Evolutionary conservation across 2,797 vertebrate genomes (phyloP).

Genomic region (Fistularia commersonii): DNA sequence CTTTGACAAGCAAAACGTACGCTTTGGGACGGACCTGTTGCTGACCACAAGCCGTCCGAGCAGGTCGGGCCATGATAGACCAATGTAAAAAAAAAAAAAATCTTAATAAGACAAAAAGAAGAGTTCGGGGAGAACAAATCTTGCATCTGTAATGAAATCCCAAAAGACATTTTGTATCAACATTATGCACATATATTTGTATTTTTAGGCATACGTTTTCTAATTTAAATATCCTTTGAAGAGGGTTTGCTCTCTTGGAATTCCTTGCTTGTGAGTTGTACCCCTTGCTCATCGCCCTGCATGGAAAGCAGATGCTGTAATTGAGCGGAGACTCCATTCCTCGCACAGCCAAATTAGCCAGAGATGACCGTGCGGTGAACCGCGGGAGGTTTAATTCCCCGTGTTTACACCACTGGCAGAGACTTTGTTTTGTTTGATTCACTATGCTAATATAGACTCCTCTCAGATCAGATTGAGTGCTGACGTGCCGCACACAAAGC

Average conservation of each 20-base stretch:
- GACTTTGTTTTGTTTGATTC: constrained; percentile 71
- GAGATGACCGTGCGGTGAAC: constrained; percentile 69
- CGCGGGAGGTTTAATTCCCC: constrained; percentile 64
- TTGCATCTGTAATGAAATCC: constrained; percentile 54
- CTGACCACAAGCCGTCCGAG: too few relatives aligned
- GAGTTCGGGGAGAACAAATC: constrained; percentile 44
- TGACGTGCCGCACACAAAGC: constrained; percentile 34
- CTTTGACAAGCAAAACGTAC: too few relatives aligned
- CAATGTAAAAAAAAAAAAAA: constrained; percentile 41
- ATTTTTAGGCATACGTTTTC: constrained; percentile 24
- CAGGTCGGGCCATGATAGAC: constrained; percentile 39
- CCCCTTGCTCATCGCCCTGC: constrained; percentile 36
- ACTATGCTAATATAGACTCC: constrained; percentile 65
- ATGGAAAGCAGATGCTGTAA: constrained; percentile 60
- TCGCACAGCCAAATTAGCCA: constrained; percentile 59
- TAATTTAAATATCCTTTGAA: constrained; percentile 49
- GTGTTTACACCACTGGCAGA: constrained; percentile 66
- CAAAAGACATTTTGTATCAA: constrained; percentile 34
- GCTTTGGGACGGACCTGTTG: too few relatives aligned
- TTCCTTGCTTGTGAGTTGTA: constrained; percentile 36
- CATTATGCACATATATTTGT: constrained; percentile 52
- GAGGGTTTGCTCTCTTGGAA: constrained; percentile 24
- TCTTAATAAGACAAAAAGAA: constrained; percentile 12
- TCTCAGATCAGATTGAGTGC: constrained; percentile 51
- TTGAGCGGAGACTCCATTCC: constrained; percentile 58